Base-by-base conservation (phyloP, 2,113 vertebrate genomes). In the Psammodynastes pulverulentus region DNA sequence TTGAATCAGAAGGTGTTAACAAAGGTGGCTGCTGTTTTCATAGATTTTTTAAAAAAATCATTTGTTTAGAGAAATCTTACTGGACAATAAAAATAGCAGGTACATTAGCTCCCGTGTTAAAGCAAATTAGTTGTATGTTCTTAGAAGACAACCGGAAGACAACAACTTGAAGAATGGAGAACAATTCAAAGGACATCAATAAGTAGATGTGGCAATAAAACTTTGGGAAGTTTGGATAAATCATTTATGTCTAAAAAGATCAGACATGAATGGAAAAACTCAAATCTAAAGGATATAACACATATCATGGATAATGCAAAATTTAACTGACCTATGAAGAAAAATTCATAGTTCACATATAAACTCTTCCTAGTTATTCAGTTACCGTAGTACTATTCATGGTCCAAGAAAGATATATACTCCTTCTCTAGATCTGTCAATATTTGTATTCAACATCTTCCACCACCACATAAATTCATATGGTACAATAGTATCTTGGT, bases 1-100 rank as follows among this genome's bases (percentile, higher is more conserved):
- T 95, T 96, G 96, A 93, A 92, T 96, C 89, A 87, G 10, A 46
- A 90, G 89, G 53, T 94, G 52, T 94, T 79, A 91, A 91, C 34
- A 49, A 87, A 0, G 0, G 49, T 89, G 52, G 72, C 1, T 19
- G 1, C 91, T 79, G 48, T 10, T 45, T 91, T 88, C 58, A 85
- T 88, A 34, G 46, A 62, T 96, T 92, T 90, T 96, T 92, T 87
- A 88, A 72, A 56, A 29, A 88, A 88, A n/a, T 13, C 56, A 67
- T 67, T 26, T 29, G 1, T 87, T 52, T 0, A 1, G 17, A 43
- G 0, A 52, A 79, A 53, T 26, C 54, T 46, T 48, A 4, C 92
- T 91, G 24, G 48, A 45, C 86, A 67, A 58, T 62, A 39, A 89
- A 48, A 45, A 45, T 34, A 84, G n/a, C 3, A 19, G 15, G 7